A percentile compares a stretch with the other conserved stretches of the same genome.
These are phyloP conservation scores for Luperina testacea DNA, from an alignment of 2,888 invertebrate genomes.

Conservation along the genomic window DNA sequence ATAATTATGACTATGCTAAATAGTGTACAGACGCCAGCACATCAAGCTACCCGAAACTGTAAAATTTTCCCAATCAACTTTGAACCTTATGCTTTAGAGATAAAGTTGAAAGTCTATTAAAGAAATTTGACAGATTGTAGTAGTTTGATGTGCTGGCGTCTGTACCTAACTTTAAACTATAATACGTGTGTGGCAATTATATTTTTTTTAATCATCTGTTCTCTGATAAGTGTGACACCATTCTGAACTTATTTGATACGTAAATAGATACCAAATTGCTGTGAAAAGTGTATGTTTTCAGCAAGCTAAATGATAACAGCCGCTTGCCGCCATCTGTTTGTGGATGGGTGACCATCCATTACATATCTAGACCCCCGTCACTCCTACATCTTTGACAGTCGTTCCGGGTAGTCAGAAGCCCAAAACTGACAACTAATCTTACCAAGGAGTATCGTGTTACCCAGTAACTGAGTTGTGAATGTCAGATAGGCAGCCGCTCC, in stretches of 20 bases:
- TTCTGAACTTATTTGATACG: slow-evolving; percentile 2
- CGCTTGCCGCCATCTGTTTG: neutral
- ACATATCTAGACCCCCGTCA: neutral
- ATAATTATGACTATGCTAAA: no score
- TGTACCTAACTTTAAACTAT: no score
- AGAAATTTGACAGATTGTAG: no score
- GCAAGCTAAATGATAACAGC: neutral
- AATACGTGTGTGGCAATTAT: no score
- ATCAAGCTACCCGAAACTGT: no score
- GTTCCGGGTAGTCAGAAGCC: neutral
- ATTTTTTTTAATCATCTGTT: neutral
- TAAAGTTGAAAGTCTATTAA: no score
- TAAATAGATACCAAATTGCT: neutral
- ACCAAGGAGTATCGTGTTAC: neutral
- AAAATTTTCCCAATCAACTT: no score
- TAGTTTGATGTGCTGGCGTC: no score
- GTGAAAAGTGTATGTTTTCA: slow-evolving; percentile 22
- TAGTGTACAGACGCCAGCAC: no score
- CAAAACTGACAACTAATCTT: neutral
- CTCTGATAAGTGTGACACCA: neutral
- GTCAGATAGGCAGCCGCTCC: neutral
- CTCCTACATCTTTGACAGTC: neutral
- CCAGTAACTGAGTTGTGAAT: neutral
- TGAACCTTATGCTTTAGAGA: no score
- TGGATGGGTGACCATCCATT: neutral